These are phyloP conservation scores for Carettochelys insculpta DNA, from an alignment of 2,113 vertebrate genomes.

Conservation along the genomic window DNA sequence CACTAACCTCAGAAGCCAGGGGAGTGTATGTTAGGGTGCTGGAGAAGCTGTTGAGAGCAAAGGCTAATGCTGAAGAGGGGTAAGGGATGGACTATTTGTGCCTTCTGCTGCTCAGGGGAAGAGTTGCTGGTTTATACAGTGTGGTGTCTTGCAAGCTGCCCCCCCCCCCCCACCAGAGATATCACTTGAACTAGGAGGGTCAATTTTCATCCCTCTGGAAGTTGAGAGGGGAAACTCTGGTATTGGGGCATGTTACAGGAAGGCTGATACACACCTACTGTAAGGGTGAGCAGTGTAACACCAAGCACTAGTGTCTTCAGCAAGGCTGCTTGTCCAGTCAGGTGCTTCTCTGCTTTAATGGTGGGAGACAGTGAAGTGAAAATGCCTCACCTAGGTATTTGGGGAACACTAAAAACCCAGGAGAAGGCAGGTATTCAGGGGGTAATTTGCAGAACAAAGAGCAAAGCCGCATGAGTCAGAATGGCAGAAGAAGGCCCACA, in stretches of 20 bases:
- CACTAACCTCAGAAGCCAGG: background rate
- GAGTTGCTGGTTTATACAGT: background rate
- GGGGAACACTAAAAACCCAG: background rate
- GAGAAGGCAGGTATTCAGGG: background rate
- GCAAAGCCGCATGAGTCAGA: accelerated
- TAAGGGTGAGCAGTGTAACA: too few relatives aligned
- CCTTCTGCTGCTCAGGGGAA: background rate
- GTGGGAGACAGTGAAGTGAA: background rate
- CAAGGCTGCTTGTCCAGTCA: too few relatives aligned
- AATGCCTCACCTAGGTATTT: background rate
- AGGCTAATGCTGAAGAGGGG: background rate
- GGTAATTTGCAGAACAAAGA: background rate
- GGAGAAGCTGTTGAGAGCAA: background rate
- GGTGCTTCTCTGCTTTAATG: background rate
- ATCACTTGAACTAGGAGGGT: background rate
- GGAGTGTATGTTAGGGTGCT: background rate
- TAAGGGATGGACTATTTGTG: background rate
- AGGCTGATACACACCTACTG: too few relatives aligned
- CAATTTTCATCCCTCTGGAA: too few relatives aligned
- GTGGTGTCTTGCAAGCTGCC: background rate
- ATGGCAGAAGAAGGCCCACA: background rate
- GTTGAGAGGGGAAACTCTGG: too few relatives aligned
- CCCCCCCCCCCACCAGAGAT: background rate
- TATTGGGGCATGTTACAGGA: too few relatives aligned
- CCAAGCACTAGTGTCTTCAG: too few relatives aligned